phyloP scores from a whole-genome alignment of 2,797 vertebrate species.

The Agapornis canus region DNA sequence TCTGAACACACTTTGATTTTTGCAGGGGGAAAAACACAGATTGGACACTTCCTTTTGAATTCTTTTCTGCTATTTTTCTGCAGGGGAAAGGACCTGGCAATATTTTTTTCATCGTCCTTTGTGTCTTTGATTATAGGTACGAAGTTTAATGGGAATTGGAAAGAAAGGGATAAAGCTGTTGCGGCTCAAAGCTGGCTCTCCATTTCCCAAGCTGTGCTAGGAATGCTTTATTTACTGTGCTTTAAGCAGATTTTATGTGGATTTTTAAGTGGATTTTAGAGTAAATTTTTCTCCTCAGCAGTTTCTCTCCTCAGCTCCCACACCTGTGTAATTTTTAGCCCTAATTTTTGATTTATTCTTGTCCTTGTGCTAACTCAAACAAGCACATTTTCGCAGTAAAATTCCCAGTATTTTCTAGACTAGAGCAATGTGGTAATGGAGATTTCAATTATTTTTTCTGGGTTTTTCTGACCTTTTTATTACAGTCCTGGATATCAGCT shows the following conservation, averaged over 20 bases:
- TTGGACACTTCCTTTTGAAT: neutral
- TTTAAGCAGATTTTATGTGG: neutral
- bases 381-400: neutral
- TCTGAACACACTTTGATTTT: neutral
- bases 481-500: neutral
- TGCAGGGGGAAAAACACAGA: neutral
- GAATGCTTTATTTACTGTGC: neutral
- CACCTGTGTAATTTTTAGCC: neutral
- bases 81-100: neutral
- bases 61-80: neutral
- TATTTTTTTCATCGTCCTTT: neutral
- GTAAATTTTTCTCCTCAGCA: neutral
- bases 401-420: neutral
- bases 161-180: neutral
- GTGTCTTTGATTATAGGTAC: neutral
- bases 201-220: neutral
- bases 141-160: neutral
- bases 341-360: neutral
- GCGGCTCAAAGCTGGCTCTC: neutral
- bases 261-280: neutral
- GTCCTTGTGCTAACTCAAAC: neutral
- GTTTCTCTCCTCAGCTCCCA: neutral
- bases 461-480: neutral
- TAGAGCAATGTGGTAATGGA: neutral
- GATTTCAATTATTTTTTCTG: accelerated